phyloP scores from a whole-genome alignment of 2,113 vertebrate species.

The Crotalus horridus region DNA sequence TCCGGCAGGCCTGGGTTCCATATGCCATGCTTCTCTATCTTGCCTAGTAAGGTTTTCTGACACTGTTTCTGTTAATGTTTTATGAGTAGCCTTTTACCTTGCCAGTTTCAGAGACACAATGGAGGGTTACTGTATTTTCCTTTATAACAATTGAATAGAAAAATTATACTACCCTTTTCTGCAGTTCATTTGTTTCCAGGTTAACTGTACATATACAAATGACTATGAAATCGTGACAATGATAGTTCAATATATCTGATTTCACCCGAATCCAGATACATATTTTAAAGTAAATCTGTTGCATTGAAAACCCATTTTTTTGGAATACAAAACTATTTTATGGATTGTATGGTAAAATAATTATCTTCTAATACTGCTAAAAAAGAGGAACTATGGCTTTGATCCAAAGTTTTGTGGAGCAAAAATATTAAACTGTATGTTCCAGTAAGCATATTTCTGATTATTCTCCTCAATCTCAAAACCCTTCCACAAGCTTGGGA shows the following conservation, averaged over 20 bases:
- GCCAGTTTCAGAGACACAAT: not conserved
- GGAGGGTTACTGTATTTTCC: not conserved
- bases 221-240: not conserved
- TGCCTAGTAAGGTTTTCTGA: not conserved
- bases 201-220: not conserved
- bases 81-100: not conserved
- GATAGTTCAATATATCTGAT: not conserved
- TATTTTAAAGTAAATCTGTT: not conserved
- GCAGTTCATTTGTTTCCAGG: not conserved
- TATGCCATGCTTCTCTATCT: not conserved
- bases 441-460: not conserved
- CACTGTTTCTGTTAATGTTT: not conserved
- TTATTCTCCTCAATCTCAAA: not conserved
- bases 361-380: not conserved
- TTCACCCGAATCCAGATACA: not conserved
- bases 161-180: not conserved
- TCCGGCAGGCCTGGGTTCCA: not conserved
- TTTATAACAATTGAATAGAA: not conserved
- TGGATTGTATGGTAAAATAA: not conserved
- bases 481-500: not conserved
- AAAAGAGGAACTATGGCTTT: constrained; percentile 20
- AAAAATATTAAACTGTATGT: not conserved
- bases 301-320: not conserved
- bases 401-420: not conserved
- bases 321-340: not conserved